Conservation (phyloP, 2,113 vertebrate genomes). For the Pica pica region DNA sequence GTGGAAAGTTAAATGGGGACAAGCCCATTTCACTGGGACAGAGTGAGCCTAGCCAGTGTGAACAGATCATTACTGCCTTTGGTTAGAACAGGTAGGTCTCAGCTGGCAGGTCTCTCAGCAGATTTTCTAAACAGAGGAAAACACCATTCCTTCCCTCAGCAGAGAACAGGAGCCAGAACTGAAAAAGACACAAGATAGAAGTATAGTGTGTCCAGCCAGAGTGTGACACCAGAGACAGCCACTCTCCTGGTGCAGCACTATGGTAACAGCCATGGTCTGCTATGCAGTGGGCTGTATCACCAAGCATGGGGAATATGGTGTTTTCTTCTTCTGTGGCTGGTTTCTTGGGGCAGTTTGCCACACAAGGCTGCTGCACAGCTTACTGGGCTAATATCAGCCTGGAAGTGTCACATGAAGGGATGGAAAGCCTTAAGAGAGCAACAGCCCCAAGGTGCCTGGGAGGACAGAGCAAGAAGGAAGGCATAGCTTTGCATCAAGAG, state of each 20-base stretch:
- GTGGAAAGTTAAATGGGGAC: not conserved
- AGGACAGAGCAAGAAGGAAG: not conserved
- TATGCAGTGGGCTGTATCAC: not conserved
- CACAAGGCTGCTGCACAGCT: not conserved
- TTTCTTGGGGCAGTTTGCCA: not conserved
- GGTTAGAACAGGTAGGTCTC: not conserved
- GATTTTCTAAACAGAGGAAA: not conserved
- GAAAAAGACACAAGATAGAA: not conserved
- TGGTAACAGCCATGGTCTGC: not conserved
- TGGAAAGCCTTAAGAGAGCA: not conserved
- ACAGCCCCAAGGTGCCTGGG: not conserved
- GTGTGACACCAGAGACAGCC: not conserved
- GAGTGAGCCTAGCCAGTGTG: not conserved
- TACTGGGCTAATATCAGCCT: not conserved
- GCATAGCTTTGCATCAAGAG: not conserved
- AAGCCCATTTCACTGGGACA: not conserved
- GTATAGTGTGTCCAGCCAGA: not conserved
- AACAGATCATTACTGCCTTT: not conserved
- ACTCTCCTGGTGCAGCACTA: not conserved
- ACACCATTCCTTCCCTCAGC: not conserved
- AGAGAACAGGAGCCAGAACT: not conserved
- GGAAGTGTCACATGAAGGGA: not conserved
- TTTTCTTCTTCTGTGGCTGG: not conserved
- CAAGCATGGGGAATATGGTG: accelerated
- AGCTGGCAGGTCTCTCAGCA: not conserved